Conservation (phyloP, 2,113 vertebrate species). For the Dendropsophus ebraccatus region DNA sequence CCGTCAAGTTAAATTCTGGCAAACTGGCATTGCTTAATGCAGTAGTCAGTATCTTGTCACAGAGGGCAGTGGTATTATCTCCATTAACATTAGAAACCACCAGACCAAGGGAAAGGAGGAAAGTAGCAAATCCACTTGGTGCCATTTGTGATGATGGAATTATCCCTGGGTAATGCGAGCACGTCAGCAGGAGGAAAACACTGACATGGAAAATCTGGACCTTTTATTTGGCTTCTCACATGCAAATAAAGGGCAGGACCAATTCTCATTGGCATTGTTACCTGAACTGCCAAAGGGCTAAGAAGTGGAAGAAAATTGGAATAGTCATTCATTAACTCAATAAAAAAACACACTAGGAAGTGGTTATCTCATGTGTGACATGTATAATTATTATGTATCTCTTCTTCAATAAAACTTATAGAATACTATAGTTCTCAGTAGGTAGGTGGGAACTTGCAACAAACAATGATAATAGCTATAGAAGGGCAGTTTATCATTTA, state of each 20-base stretch:
- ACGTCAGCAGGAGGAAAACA: background rate
- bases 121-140: background rate
- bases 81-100: background rate
- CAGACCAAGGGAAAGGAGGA: background rate
- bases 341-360: background rate
- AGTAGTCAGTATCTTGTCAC: background rate
- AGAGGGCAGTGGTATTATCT: background rate
- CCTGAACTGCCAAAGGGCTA: background rate
- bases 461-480: too few species aligned
- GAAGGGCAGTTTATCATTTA: too few species aligned
- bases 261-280: background rate
- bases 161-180: background rate
- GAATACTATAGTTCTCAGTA: background rate
- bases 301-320: background rate
- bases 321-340: conserved; percentile 12
- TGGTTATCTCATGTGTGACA: background rate
- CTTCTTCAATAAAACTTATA: too few species aligned
- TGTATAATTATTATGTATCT: background rate
- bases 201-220: background rate
- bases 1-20: background rate
- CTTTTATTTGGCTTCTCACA: background rate
- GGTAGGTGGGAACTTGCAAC: too few species aligned
- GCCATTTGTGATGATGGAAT: background rate
- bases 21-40: too few species aligned
- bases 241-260: conserved; percentile 12